phyloP scores from a whole-genome alignment of 1,140 invertebrate genomes.

The Megalopta genalis region DNA sequence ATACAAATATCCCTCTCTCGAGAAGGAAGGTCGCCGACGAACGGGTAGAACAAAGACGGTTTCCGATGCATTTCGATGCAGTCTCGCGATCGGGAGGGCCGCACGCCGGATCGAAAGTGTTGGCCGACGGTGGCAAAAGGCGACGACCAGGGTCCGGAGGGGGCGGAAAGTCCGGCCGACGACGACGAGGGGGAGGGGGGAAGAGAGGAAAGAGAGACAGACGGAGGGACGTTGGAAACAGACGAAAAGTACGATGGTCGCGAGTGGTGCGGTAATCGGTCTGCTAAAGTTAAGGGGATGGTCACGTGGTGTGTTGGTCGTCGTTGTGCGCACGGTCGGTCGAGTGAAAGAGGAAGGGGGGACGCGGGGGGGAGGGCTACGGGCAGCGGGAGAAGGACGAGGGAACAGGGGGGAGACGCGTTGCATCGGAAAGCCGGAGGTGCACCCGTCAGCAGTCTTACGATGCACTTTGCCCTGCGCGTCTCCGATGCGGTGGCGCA shows the following conservation, averaged over 20 bases:
- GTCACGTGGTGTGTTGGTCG: slow-evolving; percentile 50
- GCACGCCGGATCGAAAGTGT: background rate
- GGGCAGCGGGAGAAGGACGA: slow-evolving; percentile 12
- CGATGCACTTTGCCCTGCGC: slow-evolving; percentile 69
- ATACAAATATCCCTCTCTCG: background rate
- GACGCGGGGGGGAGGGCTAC: background rate
- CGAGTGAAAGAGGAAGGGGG: slow-evolving; percentile 35
- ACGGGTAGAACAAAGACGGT: background rate
- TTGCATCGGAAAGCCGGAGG: slow-evolving; percentile 65
- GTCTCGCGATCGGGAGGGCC: background rate
- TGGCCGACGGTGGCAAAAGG: background rate
- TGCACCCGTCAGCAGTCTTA: slow-evolving; percentile 67
- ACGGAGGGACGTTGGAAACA: background rate
- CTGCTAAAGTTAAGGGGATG: slow-evolving; percentile 50
- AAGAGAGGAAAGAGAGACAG: background rate
- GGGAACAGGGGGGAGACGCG: slow-evolving; percentile 44
- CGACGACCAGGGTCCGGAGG: background rate
- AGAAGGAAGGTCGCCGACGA: slow-evolving; percentile 5
- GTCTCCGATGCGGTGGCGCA: slow-evolving; percentile 52
- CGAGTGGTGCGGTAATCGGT: slow-evolving; percentile 53
- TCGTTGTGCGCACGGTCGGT: slow-evolving; percentile 52
- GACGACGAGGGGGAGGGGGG: too few species aligned
- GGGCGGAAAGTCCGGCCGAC: background rate
- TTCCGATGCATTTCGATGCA: background rate
- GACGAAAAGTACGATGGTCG: slow-evolving; percentile 13